Percentiles rank a stretch among this genome's conserved stretches.
These are phyloP conservation scores for Apis florea DNA, from an alignment of 1,140 invertebrate species.

Conservation along the genomic window DNA sequence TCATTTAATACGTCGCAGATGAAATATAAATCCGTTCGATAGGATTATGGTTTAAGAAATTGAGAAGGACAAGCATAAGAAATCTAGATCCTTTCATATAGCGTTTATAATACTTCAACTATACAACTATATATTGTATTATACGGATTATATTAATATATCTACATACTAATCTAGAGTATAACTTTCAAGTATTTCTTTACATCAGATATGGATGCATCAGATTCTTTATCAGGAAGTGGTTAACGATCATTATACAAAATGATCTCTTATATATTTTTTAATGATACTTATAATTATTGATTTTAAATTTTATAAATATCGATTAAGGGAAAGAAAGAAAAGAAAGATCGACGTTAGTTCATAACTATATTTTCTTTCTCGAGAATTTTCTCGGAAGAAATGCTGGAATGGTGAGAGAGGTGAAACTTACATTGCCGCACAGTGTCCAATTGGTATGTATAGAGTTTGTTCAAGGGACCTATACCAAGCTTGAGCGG, in stretches of 20 bases:
- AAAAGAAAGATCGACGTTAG: not conserved
- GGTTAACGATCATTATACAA: too few species aligned
- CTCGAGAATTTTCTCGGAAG: not conserved
- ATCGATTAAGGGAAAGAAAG: not conserved
- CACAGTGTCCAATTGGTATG: conserved; percentile 17
- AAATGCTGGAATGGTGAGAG: conserved; percentile 26
- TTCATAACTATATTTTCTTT: not conserved
- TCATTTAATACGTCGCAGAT: conserved; percentile 2
- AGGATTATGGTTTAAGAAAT: conserved; percentile 9
- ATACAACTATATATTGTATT: not conserved
- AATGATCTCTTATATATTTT: not conserved
- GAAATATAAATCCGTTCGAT: conserved; percentile 23
- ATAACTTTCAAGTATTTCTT: not conserved
- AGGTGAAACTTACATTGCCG: not conserved
- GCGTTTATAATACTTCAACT: not conserved
- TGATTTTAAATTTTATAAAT: not conserved
- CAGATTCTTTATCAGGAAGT: not conserved
- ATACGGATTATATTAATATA: not conserved
- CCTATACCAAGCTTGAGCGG: not conserved
- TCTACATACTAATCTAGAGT: not conserved
- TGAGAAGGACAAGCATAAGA: conserved; percentile 21
- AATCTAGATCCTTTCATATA: not conserved
- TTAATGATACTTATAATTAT: too few species aligned
- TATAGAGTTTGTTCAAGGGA: not conserved
- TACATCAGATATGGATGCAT: not conserved